Percentiles rank a stretch among this genome's conserved stretches.
Conservation (phyloP, 2,113 vertebrate species). For the Recurvirostra avosetta region DNA sequence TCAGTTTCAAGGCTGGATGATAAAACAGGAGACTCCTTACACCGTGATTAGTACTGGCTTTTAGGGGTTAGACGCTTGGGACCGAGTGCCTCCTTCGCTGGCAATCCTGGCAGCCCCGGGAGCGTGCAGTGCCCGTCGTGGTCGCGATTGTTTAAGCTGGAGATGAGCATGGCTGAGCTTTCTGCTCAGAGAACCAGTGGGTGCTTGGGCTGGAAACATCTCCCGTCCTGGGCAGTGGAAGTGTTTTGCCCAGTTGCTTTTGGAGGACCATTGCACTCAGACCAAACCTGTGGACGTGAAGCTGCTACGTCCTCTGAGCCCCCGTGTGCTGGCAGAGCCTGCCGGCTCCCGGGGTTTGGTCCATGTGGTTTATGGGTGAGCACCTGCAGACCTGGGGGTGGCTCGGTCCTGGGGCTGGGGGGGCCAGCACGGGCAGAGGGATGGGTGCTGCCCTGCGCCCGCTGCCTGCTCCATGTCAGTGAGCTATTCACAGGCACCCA, state of each 20-base stretch:
- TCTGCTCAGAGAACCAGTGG: not conserved
- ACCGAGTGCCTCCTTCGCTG: not conserved
- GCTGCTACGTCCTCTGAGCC: not conserved
- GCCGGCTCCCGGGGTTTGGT: not conserved
- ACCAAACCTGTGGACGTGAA: not conserved
- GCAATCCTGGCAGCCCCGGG: not conserved
- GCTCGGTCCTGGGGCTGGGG: not conserved
- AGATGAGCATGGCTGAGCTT: not conserved
- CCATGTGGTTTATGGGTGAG: accelerated
- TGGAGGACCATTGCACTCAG: not conserved
- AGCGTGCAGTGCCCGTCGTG: not conserved
- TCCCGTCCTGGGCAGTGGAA: not conserved
- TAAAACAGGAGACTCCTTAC: not conserved
- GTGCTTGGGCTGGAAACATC: not conserved
- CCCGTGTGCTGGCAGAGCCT: not conserved
- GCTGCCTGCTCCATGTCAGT: not conserved
- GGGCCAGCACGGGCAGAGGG: not conserved
- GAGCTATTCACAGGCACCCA: not conserved
- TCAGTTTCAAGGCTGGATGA: not conserved
- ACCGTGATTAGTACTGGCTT: not conserved
- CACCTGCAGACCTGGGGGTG: not conserved
- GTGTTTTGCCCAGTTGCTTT: not conserved
- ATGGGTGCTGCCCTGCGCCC: not conserved
- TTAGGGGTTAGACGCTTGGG: not conserved
- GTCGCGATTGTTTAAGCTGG: not conserved